These are phyloP conservation scores for Bubalus kerabau DNA, from an alignment of 2,113 vertebrate genomes.

Conservation along the genomic window DNA sequence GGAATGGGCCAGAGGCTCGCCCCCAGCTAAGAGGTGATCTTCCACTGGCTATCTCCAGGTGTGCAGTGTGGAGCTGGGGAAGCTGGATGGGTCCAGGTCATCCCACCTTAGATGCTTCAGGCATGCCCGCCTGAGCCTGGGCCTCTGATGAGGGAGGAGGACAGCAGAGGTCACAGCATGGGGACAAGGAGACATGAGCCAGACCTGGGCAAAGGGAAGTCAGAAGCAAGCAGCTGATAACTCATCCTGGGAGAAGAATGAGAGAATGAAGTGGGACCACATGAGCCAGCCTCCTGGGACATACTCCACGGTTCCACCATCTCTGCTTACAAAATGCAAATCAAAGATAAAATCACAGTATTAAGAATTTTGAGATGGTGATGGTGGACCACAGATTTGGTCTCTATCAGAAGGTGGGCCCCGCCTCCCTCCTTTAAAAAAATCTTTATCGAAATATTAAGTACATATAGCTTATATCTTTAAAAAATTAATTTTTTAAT, in stretches of 20 bases:
- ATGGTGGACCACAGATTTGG: background rate
- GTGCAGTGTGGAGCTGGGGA: background rate
- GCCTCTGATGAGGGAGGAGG: background rate
- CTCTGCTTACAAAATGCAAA: background rate
- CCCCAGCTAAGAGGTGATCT: background rate
- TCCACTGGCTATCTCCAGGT: background rate
- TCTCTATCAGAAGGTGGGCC: background rate
- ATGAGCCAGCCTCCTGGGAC: background rate
- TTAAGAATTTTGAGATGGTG: background rate
- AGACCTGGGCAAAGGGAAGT: background rate
- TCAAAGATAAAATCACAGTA: background rate
- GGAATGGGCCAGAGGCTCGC: background rate
- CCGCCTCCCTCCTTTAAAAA: background rate
- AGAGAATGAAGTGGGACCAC: background rate
- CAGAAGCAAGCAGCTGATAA: background rate
- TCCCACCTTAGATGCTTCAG: background rate
- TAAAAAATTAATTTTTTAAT: background rate
- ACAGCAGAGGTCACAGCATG: background rate
- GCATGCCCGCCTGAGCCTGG: background rate
- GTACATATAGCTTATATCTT: background rate
- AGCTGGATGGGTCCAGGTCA: background rate
- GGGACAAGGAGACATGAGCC: background rate
- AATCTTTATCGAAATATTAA: background rate
- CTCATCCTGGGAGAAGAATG: background rate
- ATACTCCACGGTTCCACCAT: background rate